Conservation (phyloP, 2,113 vertebrate species). For the Tupaia tana region DNA sequence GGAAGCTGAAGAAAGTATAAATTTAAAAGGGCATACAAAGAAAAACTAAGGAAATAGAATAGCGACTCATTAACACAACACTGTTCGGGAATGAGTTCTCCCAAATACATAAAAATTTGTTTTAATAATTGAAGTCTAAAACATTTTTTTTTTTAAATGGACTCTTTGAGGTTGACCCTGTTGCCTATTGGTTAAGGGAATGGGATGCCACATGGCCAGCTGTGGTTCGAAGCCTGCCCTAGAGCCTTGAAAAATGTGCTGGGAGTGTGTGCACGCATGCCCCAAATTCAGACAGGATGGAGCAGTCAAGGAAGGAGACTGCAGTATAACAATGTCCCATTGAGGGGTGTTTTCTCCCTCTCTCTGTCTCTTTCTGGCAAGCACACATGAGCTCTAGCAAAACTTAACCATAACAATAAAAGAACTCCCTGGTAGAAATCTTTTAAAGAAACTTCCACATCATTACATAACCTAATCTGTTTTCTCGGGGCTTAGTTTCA, state of each 20-base stretch:
- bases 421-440: background rate
- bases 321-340: no score
- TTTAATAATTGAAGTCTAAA: background rate
- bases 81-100: background rate
- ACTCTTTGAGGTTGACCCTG: no score
- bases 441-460: background rate
- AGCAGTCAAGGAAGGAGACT: no score
- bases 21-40: background rate
- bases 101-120: background rate
- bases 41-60: background rate
- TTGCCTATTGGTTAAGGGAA: no score
- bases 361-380: no score
- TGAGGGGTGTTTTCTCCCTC: no score
- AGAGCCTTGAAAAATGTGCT: no score
- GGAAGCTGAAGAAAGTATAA: slow-evolving; percentile 27
- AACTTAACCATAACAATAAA: background rate
- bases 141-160: background rate
- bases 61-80: background rate
- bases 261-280: no score
- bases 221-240: no score
- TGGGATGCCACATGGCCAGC: no score
- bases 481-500: background rate
- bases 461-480: background rate
- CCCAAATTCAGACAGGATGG: no score
- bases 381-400: no score